These are phyloP conservation scores for Characodon lateralis DNA, from an alignment of 2,797 vertebrate genomes.

Conservation along the genomic window DNA sequence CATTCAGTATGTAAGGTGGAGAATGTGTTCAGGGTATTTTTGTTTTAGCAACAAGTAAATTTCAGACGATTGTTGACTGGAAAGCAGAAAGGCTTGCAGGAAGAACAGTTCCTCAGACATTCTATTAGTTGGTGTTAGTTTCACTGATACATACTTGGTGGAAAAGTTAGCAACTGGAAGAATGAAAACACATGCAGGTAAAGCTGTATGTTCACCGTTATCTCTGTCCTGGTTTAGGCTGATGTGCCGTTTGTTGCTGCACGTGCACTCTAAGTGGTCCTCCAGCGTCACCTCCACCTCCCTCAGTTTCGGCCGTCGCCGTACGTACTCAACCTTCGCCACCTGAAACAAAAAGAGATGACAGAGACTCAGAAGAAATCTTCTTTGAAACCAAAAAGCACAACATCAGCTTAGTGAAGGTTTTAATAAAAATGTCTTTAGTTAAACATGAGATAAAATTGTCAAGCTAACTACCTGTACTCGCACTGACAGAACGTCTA, in stretches of 20 bases:
- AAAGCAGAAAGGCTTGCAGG: constrained; percentile 36
- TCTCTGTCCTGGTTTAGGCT: constrained; percentile 85
- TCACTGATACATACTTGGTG: constrained; percentile 12
- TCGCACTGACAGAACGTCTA: too few relatives aligned
- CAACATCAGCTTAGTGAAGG: background rate
- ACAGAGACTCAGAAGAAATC: background rate
- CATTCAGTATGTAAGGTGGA: background rate
- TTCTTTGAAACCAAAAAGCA: background rate
- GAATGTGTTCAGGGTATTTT: background rate
- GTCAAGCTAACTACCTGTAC: background rate
- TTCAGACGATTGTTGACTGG: constrained; percentile 9
- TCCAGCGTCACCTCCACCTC: constrained; percentile 96
- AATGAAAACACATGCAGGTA: constrained; percentile 19
- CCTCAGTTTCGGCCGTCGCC: constrained; percentile 92
- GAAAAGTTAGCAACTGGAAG: constrained; percentile 10
- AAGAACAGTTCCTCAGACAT: constrained; percentile 61
- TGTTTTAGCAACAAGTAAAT: background rate
- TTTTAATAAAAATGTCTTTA: background rate
- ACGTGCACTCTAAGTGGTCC: constrained; percentile 94
- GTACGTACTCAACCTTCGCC: constrained; percentile 95
- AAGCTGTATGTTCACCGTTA: constrained; percentile 66
- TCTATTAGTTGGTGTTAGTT: constrained; percentile 53
- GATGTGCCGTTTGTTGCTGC: constrained; percentile 84
- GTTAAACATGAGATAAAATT: too few relatives aligned
- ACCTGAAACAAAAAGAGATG: constrained; percentile 79